phyloP scores from a whole-genome alignment of 2,797 vertebrate species.

The Taenioides sp. region DNA sequence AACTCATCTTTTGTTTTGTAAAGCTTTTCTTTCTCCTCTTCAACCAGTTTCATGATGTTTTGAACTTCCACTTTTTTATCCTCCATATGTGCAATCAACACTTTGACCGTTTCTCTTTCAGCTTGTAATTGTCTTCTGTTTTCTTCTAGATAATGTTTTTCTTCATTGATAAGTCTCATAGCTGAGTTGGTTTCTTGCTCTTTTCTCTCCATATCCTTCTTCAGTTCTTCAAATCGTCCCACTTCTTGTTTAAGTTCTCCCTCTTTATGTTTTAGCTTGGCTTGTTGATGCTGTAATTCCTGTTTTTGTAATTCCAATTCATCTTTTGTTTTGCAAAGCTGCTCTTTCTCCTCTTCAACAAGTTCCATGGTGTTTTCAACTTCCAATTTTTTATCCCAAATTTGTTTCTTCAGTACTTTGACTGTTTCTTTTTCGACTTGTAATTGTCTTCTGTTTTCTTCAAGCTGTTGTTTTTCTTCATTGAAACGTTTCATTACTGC shows the following conservation, averaged over 20 bases:
- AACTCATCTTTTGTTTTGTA: no score
- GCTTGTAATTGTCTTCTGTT: not conserved
- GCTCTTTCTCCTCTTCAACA: not conserved
- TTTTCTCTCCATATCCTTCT: not conserved
- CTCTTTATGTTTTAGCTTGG: not conserved
- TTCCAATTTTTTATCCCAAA: not conserved
- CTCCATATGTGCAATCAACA: no score
- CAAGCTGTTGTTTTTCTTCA: conserved; percentile 1
- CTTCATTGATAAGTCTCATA: not conserved
- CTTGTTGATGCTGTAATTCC: not conserved
- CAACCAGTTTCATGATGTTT: no score
- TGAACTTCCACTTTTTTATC: no score
- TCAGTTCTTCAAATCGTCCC: not conserved
- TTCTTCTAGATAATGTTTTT: not conserved
- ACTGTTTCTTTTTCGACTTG: not conserved
- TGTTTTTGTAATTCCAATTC: not conserved
- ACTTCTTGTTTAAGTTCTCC: not conserved
- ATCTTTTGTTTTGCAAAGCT: not conserved
- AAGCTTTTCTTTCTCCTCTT: no score
- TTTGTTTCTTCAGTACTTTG: not conserved
- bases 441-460: not conserved
- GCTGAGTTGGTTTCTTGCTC: not conserved
- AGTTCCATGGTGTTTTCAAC: not conserved
- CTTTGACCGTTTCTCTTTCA: no score
- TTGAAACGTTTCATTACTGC: not conserved